Base-by-base conservation (phyloP, 2,113 vertebrate genomes). In the Prinia subflava region DNA sequence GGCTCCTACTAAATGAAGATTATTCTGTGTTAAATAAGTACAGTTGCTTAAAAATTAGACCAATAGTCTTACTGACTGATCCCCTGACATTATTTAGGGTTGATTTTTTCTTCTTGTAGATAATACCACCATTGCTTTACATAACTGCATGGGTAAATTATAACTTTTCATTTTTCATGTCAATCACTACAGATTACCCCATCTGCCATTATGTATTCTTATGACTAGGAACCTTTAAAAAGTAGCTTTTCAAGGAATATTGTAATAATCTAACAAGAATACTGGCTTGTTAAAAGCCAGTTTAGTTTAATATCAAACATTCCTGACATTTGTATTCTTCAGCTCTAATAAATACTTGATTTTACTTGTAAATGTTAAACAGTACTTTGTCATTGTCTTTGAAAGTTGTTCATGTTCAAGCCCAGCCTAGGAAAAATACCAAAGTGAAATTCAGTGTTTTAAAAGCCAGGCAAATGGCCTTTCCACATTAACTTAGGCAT, bases 101-200 rank as follows among this genome's bases (percentile, higher is more conserved):
- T 81, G 65, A 33, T 78, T 81, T 94, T 90, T 89, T 19, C 8
- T 82, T 85, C 67, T 17, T 56, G 49, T 57, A 68, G 67, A 9
- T 76, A 79, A 81, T 75, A 56, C 60, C 56, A 87, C 52, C 35
- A 35, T 74, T 55, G 39, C 52, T 56, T 96, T 95, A 70, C 56
- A 52, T 93, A 90, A 96, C 50, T 63, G 4, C 55, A 86, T 65
- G 56, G 59, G 65, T 89, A 93, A 94, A 94, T 92, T 70, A 80
- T 62, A 94, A 94, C 89, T 90, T 90, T 41, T 33, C 82, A 39
- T 93, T 86, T 91, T 90, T 74, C 50, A 15, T 75, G 83, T 94
- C 92, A 95, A 52, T 94, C 95, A 81, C 47, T 84, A 21, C 56
- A 71, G 30, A 55, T 93, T 78, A 77, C 39, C 59, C 76, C 77